Conservation (phyloP, 2,888 invertebrate genomes). For the Helobdella robusta region DNA sequence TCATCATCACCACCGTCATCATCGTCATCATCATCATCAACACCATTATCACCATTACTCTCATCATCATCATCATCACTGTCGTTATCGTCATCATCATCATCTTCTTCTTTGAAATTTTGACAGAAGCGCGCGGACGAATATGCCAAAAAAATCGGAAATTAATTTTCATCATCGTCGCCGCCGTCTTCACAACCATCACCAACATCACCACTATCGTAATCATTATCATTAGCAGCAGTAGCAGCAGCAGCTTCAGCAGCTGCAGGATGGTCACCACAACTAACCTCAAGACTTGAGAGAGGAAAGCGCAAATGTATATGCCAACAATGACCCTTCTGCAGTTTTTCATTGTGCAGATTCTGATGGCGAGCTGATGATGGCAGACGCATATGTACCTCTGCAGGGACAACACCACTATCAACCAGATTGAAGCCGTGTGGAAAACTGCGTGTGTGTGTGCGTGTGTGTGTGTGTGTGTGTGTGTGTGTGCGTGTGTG, state of each 20-base stretch:
- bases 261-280: background rate
- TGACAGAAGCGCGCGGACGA: no score
- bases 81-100: background rate
- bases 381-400: slow-evolving; percentile 90
- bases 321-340: slow-evolving; percentile 70
- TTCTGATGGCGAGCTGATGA: slow-evolving; percentile 73
- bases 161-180: background rate
- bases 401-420: slow-evolving; percentile 53
- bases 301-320: slow-evolving; percentile 55
- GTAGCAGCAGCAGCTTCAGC: background rate
- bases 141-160: no score
- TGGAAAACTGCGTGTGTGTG: slow-evolving; percentile 36
- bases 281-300: slow-evolving; percentile 44
- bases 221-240: background rate
- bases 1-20: background rate
- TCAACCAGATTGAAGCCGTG: slow-evolving; percentile 33
- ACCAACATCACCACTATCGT: background rate
- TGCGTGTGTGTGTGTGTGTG: background rate
- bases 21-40: background rate
- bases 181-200: background rate
- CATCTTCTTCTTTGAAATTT: no score
- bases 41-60: background rate
- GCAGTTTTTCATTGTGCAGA: slow-evolving; percentile 57
- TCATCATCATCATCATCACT: background rate
- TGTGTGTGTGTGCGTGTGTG: background rate